These are phyloP conservation scores for Epinotia bilunana DNA, from an alignment of 2,888 invertebrate genomes.

Conservation along the genomic window DNA sequence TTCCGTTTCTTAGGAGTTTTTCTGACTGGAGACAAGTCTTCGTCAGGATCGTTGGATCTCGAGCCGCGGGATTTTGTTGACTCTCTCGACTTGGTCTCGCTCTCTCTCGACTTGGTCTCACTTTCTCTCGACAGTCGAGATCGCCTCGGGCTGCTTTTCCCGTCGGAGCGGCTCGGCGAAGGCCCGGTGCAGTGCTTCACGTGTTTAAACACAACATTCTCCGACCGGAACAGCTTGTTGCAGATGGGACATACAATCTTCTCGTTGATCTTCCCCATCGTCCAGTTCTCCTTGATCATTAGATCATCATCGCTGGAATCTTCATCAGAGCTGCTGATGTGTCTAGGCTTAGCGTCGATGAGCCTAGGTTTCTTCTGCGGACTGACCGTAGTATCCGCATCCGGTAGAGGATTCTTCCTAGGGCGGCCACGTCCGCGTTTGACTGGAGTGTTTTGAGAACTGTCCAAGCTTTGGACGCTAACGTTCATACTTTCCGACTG, in stretches of 20 bases:
- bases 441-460: slow-evolving; percentile 63
- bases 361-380: slow-evolving; percentile 73
- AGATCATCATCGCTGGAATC: slow-evolving; percentile 59
- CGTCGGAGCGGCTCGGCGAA: slow-evolving; percentile 76
- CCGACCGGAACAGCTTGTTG: slow-evolving; percentile 78
- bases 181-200: slow-evolving; percentile 82
- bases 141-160: slow-evolving; percentile 55
- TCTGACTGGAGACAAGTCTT: slow-evolving; percentile 49
- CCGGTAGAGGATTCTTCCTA: slow-evolving; percentile 75
- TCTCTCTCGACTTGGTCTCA: slow-evolving; percentile 59
- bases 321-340: slow-evolving; percentile 62
- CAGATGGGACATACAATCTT: slow-evolving; percentile 82
- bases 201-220: slow-evolving; percentile 82
- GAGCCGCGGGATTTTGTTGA: slow-evolving; percentile 5
- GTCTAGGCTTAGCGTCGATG: slow-evolving; percentile 64
- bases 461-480: slow-evolving; percentile 52
- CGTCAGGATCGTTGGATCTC: slow-evolving; percentile 16
- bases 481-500: slow-evolving; percentile 64
- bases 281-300: slow-evolving; percentile 77
- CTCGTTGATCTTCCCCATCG: slow-evolving; percentile 83
- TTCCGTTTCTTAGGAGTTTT: slow-evolving; percentile 60
- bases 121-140: slow-evolving; percentile 49
- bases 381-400: slow-evolving; percentile 61
- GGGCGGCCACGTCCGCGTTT: slow-evolving; percentile 79
- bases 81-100: slow-evolving; percentile 57